Evolutionary conservation across 2,797 vertebrate genomes (phyloP).

Genomic region (Lutjanus argentimaculatus): DNA sequence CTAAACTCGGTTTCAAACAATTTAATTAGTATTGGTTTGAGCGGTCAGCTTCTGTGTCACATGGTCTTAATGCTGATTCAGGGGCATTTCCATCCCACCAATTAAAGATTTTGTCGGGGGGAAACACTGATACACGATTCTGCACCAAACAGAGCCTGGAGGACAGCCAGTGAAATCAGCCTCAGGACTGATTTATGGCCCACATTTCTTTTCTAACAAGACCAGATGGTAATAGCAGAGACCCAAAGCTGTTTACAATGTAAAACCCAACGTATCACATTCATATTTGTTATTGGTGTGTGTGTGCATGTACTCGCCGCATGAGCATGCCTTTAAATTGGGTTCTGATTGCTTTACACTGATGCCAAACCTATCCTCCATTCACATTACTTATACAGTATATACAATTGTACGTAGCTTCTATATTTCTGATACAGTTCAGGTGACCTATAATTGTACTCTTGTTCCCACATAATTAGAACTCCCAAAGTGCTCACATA

Average conservation of each 20-base stretch:
- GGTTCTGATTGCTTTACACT: slow-evolving; percentile 31
- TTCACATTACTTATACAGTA: not conserved
- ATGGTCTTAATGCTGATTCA: slow-evolving; percentile 50
- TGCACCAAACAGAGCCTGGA: slow-evolving; percentile 49
- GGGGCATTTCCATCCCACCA: slow-evolving; percentile 41
- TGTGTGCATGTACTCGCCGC: not conserved
- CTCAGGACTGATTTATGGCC: slow-evolving; percentile 59
- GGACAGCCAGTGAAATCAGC: slow-evolving; percentile 53
- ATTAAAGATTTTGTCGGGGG: slow-evolving; percentile 41
- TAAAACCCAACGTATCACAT: slow-evolving; percentile 31
- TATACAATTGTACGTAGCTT: not conserved
- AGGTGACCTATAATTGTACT: slow-evolving; percentile 22
- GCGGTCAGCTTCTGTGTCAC: slow-evolving; percentile 18
- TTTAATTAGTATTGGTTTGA: slow-evolving; percentile 46
- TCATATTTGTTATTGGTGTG: slow-evolving; percentile 13
- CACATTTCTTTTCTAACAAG: slow-evolving; percentile 63
- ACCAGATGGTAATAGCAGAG: slow-evolving; percentile 41
- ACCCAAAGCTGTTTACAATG: slow-evolving; percentile 46
- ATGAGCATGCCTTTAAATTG: not conserved
- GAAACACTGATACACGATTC: slow-evolving; percentile 43
- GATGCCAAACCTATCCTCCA: slow-evolving; percentile 7
- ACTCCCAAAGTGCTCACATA: slow-evolving; percentile 2
- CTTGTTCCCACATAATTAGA: slow-evolving; percentile 24
- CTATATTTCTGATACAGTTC: slow-evolving; percentile 1
- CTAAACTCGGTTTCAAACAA: slow-evolving; percentile 22